A percentile compares a stretch with the other conserved stretches of the same genome.
These are phyloP conservation scores for Tonatia bakeri DNA, from an alignment of 2,113 vertebrate species.

Conservation along the genomic window DNA sequence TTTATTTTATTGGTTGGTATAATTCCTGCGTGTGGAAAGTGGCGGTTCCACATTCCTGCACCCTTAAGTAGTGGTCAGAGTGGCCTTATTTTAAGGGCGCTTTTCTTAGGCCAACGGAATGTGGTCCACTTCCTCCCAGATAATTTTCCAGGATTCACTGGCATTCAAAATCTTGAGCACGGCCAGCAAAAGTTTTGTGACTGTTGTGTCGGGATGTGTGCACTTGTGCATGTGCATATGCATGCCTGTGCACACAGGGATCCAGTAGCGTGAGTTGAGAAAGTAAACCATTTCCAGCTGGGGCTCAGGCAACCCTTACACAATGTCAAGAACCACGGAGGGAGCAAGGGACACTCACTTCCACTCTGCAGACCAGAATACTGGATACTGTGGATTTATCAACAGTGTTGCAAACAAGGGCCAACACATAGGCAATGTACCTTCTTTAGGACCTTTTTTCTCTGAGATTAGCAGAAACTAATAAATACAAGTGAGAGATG, in stretches of 20 bases:
- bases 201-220: not conserved
- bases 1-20: conserved; percentile 11
- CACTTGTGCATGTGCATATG: not conserved
- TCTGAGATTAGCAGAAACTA: not conserved
- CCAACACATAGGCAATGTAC: not conserved
- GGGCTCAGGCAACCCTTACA: not conserved
- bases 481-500: not conserved
- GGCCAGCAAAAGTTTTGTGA: not conserved
- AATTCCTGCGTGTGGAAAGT: not conserved
- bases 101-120: conserved; percentile 7
- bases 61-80: not conserved
- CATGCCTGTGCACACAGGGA: not conserved
- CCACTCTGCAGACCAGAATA: not conserved
- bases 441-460: not conserved
- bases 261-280: not conserved
- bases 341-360: not conserved
- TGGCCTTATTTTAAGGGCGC: not conserved
- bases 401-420: not conserved
- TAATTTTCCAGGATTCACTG: not conserved
- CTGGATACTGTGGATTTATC: not conserved
- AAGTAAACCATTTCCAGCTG: not conserved
- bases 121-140: not conserved
- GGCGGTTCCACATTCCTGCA: not conserved
- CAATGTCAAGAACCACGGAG: not conserved
- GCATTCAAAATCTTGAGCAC: not conserved